Evolutionary conservation across 1,140 invertebrate species (phyloP).

Genomic region (Sinonovacula constricta): DNA sequence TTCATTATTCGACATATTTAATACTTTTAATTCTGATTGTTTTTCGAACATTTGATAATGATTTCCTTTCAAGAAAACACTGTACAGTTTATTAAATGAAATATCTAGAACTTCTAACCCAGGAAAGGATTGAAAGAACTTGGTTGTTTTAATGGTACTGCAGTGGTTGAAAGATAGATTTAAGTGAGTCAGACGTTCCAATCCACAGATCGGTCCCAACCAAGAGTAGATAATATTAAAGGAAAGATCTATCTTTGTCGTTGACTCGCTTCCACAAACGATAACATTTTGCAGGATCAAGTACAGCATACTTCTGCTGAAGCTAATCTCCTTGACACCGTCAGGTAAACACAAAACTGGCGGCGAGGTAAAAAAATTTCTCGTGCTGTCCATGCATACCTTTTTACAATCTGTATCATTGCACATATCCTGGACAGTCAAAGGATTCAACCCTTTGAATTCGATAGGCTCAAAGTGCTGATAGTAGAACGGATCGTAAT

Average conservation of each 20-base stretch:
- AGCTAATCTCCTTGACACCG: background rate
- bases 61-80: background rate
- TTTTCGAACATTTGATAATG: background rate
- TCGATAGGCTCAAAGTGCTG: constrained; percentile 2
- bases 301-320: background rate
- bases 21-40: background rate
- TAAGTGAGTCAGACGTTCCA: background rate
- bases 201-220: background rate
- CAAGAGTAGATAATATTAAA: background rate
- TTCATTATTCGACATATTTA: background rate
- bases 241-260: background rate
- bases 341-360: background rate
- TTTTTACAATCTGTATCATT: background rate
- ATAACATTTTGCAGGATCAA: background rate
- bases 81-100: background rate
- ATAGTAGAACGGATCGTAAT: constrained; percentile 16
- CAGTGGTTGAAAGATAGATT: background rate
- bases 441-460: background rate
- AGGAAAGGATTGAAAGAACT: background rate
- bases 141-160: background rate
- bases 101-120: too few relatives aligned
- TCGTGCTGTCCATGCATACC: background rate
- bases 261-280: background rate
- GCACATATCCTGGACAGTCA: too few relatives aligned
- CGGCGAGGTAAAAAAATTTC: background rate